Percentiles rank a stretch among this genome's conserved stretches.
phyloP scores from a whole-genome alignment of 2,797 vertebrate species.

The Uromys caudimaculatus region DNA sequence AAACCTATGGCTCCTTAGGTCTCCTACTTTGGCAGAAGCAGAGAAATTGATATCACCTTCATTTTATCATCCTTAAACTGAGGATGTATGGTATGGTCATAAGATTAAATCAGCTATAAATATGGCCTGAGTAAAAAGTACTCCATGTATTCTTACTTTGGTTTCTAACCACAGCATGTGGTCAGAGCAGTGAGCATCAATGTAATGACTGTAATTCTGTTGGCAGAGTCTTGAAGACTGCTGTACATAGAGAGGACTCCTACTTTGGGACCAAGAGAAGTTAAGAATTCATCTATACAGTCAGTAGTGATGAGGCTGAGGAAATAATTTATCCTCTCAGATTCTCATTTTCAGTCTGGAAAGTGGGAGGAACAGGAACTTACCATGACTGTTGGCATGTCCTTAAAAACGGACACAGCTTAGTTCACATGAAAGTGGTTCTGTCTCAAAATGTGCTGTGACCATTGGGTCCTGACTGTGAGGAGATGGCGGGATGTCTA shows the following conservation, averaged over 20 bases:
- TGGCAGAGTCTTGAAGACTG: neutral
- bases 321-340: neutral
- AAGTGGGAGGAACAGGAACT: neutral
- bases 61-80: slow-evolving; percentile 3
- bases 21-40: slow-evolving; percentile 12
- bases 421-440: neutral
- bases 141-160: neutral
- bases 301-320: neutral
- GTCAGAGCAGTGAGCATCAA: neutral
- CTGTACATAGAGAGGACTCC: neutral
- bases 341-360: neutral
- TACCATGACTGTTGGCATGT: neutral
- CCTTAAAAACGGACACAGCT: neutral
- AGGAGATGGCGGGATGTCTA: neutral
- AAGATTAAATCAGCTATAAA: neutral
- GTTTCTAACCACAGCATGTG: neutral
- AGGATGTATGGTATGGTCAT: neutral
- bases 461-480: neutral
- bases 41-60: neutral
- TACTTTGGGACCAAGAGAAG: neutral
- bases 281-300: neutral
- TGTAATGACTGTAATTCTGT: too few species aligned
- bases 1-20: neutral
- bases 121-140: neutral
- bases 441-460: neutral